Base-by-base conservation (phyloP, 2,888 invertebrate species). In the Agriotes lineatus region DNA sequence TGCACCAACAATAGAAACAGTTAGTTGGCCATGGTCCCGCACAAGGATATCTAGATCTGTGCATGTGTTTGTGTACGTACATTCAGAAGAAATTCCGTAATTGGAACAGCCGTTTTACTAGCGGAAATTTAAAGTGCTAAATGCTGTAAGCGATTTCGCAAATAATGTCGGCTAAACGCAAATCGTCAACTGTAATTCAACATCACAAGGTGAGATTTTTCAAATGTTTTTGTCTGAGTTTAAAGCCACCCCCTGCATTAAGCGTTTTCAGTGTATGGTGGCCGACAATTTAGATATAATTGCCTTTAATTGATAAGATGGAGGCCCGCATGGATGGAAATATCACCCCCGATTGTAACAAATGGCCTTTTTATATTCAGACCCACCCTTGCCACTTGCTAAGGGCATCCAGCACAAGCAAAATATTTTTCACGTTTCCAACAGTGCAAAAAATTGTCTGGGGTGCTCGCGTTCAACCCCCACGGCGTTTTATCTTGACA, bases 121-220 rank as follows among this genome's bases (percentile, higher is more conserved):
- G 2, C 39, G 39, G 44, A 20, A 48, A 60, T 54, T 33, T 52
- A 30, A 56, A 58, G 57, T 62, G 62, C 42, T 58, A 45, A 35
- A 45, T 52, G 68, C 57, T 67, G 68, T 68, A 60, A 67, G 22
- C 20, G 10, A 25, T 22, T 48, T 48, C 12, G 5, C 14, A 33
- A 35, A 52, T 48, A 22, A 91, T 91, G 91, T 91, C 91, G 76
- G 91, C 91, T 76, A 91, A 91, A 86, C 89, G 91, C 84, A 91
- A 91, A 88, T 89, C 91, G 82, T 90, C 90, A 78, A 90, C 90
- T 78, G 87, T 91, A 81, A 90, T 91, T 79, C 91, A 91, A 86
- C 91, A 91, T 85, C 84, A 83, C 75, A 84, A 84, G 84, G 84
- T 84, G 79, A 81, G 80, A 37, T 42, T 2, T 42, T 12, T 12